Percentiles rank a stretch among this genome's conserved stretches.
These are phyloP conservation scores for Buteo buteo DNA, from an alignment of 2,113 vertebrate species.

Conservation along the genomic window DNA sequence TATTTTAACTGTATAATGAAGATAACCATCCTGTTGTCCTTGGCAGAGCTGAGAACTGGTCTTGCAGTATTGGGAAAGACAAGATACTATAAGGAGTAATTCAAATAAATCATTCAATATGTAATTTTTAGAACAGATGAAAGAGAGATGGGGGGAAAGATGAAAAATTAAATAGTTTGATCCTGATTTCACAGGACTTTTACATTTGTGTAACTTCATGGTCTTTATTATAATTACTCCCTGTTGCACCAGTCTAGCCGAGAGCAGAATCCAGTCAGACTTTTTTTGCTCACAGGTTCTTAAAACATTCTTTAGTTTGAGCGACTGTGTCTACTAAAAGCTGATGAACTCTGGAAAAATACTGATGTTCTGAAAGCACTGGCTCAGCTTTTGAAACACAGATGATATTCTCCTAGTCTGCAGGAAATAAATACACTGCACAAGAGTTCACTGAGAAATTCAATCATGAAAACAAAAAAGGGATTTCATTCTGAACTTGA, in stretches of 20 bases:
- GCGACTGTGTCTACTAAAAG: not conserved
- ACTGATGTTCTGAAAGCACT: constrained; percentile 6
- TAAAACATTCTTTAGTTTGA: not conserved
- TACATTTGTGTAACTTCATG: not conserved
- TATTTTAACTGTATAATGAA: not conserved
- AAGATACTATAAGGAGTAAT: not conserved
- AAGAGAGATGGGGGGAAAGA: not conserved
- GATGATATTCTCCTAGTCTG: not conserved
- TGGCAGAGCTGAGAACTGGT: not conserved
- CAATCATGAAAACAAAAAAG: not conserved
- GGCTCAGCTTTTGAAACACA: not conserved
- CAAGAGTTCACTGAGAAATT: constrained; percentile 7
- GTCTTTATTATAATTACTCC: not conserved
- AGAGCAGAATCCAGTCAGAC: not conserved
- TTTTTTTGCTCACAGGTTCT: not conserved
- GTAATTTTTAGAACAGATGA: not conserved
- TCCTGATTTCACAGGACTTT: not conserved
- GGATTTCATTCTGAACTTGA: constrained; percentile 21
- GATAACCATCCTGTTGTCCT: not conserved
- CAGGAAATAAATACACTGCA: not conserved
- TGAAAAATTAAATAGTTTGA: not conserved
- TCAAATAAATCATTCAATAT: not conserved
- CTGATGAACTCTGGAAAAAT: not conserved
- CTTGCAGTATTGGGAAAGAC: not conserved
- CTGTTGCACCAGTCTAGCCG: not conserved